Conservation (phyloP, 2,113 vertebrate genomes). For the Eidolon helvum region DNA sequence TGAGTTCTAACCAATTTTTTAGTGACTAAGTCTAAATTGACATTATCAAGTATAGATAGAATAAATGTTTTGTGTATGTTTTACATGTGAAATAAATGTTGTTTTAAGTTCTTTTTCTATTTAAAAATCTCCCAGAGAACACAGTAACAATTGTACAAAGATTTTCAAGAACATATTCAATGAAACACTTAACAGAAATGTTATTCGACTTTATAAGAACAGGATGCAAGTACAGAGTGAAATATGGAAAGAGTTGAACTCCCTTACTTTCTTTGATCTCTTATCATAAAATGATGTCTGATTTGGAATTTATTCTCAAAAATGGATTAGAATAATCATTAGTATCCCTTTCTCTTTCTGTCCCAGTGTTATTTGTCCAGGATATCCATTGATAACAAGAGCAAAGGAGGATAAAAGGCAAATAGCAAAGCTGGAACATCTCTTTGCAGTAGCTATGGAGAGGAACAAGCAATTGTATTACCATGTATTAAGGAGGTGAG, state of each 20-base stretch:
- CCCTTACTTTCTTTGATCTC: neutral
- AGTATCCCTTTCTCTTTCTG: neutral
- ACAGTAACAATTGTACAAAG: neutral
- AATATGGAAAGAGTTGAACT: neutral
- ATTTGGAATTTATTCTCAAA: neutral
- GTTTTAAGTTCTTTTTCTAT: constrained; percentile 23
- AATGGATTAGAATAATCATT: neutral
- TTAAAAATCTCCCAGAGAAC: constrained; percentile 24
- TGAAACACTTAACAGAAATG: neutral
- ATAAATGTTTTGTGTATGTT: constrained; percentile 7
- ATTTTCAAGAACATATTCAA: neutral
- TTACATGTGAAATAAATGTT: constrained; percentile 4
- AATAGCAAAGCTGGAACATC: neutral
- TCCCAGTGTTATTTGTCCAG: neutral
- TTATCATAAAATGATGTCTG: neutral
- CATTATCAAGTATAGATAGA: neutral
- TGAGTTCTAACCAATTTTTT: neutral
- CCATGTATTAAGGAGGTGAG: neutral
- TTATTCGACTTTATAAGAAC: neutral
- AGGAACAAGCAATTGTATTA: neutral
- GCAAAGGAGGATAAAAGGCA: neutral
- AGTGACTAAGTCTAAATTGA: neutral
- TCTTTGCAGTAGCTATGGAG: neutral
- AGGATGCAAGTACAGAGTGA: neutral
- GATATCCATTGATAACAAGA: neutral